phyloP scores from a whole-genome alignment of 2,888 invertebrate species.

The Lysandra coridon region DNA sequence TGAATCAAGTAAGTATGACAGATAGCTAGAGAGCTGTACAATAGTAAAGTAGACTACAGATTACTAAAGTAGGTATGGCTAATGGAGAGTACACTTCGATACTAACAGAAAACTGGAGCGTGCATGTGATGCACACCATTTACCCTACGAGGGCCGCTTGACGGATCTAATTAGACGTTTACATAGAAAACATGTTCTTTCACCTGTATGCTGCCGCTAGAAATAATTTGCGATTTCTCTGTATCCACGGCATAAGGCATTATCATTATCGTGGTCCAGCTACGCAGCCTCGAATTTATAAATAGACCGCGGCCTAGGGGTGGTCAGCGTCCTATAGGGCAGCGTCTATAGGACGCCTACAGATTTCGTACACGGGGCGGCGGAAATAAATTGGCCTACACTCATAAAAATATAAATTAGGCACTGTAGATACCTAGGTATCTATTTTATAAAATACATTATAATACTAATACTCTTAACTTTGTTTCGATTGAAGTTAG shows the following conservation, averaged over 20 bases:
- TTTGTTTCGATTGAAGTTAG: too few species aligned
- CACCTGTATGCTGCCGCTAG: slow-evolving; percentile 48
- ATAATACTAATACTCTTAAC: too few species aligned
- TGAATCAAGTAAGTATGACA: too few species aligned
- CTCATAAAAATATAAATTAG: too few species aligned
- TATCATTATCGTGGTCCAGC: not conserved
- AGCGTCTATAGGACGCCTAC: too few species aligned
- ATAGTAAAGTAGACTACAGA: not conserved
- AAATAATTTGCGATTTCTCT: not conserved
- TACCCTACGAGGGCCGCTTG: slow-evolving; percentile 51
- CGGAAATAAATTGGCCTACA: too few species aligned
- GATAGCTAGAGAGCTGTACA: not conserved
- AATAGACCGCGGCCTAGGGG: too few species aligned
- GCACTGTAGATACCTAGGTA: too few species aligned
- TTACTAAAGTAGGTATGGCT: not conserved
- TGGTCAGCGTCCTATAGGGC: too few species aligned
- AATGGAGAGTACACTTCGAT: not conserved
- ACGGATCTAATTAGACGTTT: slow-evolving; percentile 61
- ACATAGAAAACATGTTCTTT: slow-evolving; percentile 65
- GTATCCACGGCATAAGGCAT: not conserved
- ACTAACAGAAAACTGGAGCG: slow-evolving; percentile 15
- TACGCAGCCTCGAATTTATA: too few species aligned
- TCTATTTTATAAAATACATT: too few species aligned
- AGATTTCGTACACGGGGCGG: too few species aligned
- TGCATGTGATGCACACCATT: slow-evolving; percentile 30